Percentiles rank a stretch among this genome's conserved stretches.
phyloP scores from a whole-genome alignment of 2,113 vertebrate species.

The Oostethus manadensis region DNA sequence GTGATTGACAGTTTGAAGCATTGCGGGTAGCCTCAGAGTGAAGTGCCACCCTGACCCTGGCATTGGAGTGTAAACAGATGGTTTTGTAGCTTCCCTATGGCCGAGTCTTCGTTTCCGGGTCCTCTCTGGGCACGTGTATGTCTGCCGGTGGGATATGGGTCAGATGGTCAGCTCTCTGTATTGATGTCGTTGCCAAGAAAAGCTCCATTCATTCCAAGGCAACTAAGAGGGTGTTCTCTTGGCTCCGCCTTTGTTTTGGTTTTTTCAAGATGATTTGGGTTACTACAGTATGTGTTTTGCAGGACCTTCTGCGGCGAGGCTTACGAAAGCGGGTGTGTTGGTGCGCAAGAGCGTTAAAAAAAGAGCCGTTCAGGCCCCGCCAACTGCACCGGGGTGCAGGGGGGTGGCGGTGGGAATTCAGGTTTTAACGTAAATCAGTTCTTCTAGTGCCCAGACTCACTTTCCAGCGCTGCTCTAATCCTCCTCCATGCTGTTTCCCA shows the following conservation, averaged over 20 bases:
- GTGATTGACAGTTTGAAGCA: conserved; percentile 49
- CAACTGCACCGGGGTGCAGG: conserved; percentile 13
- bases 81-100: conserved; percentile 60
- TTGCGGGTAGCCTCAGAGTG: conserved; percentile 44
- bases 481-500: conserved; percentile 39
- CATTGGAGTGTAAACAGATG: conserved; percentile 66
- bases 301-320: conserved; percentile 6
- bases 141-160: conserved; percentile 67
- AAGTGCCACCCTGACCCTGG: conserved; percentile 50
- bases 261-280: background rate
- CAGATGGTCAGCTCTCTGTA: conserved; percentile 68
- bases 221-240: conserved; percentile 42
- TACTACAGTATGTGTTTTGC: background rate
- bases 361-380: conserved; percentile 46
- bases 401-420: conserved; percentile 8
- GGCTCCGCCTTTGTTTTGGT: conserved; percentile 4
- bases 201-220: conserved; percentile 43
- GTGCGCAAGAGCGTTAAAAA: conserved; percentile 30
- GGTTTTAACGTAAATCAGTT: conserved; percentile 22
- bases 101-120: conserved; percentile 68
- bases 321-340: conserved; percentile 29
- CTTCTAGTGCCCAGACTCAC: conserved; percentile 30
- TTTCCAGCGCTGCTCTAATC: conserved; percentile 35
- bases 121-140: conserved; percentile 59
- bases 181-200: conserved; percentile 48